phyloP scores from a whole-genome alignment of 64 coral and sea anemone genomes.

The Anthopleura sola region DNA sequence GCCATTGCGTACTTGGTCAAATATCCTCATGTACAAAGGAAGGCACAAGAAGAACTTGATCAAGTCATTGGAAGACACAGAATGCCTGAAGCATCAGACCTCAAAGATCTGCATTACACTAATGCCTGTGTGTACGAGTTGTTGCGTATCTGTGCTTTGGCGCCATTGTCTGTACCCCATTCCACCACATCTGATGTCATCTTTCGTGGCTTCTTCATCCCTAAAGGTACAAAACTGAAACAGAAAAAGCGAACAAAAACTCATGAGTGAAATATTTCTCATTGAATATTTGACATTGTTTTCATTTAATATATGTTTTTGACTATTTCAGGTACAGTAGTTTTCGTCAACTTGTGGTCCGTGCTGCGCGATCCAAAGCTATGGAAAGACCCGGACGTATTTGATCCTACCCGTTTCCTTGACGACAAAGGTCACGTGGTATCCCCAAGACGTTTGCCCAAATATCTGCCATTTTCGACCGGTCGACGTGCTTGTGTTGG shows the following conservation, averaged over 20 bases:
- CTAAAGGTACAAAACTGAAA: conserved; percentile 41
- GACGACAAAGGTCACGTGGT: conserved; percentile 55
- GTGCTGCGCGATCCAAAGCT: conserved; percentile 37
- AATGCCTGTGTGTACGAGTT: conserved; percentile 61
- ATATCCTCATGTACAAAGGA: conserved; percentile 52
- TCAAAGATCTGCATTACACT: conserved; percentile 53
- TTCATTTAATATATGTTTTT: too few relatives aligned
- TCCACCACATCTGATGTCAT: conserved; percentile 55
- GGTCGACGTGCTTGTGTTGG: conserved; percentile 75
- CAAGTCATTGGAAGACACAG: conserved; percentile 47
- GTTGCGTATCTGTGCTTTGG: conserved; percentile 10
- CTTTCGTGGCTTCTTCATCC: conserved; percentile 62
- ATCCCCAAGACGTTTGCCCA: conserved; percentile 13
- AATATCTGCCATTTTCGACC: conserved; percentile 57
- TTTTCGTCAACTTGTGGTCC: conserved; percentile 85
- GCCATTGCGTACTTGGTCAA: conserved; percentile 60
- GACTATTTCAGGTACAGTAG: conserved; percentile 35
- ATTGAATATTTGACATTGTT: background rate
- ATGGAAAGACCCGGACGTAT: conserved; percentile 76
- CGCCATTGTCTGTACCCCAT: conserved; percentile 50
- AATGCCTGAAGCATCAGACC: conserved; percentile 43
- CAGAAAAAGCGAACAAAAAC: too few relatives aligned
- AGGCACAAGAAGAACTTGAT: conserved; percentile 65
- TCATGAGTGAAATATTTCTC: background rate
- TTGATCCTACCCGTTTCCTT: conserved; percentile 70